phyloP scores from a whole-genome alignment of 2,113 vertebrate genomes.

The Nycticorax nycticorax region DNA sequence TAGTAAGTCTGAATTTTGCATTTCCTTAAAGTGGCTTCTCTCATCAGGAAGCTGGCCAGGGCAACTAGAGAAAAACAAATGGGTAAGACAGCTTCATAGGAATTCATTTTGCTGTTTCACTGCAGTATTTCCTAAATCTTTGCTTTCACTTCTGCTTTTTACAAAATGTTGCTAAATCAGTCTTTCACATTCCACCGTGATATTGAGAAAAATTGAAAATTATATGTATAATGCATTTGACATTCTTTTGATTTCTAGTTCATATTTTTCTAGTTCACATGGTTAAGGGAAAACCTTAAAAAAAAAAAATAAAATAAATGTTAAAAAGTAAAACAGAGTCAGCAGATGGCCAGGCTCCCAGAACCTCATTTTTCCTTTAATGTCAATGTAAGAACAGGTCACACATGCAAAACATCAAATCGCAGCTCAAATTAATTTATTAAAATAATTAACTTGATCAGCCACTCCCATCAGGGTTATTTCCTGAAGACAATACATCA shows the following conservation, averaged over 20 bases:
- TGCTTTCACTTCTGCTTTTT: not conserved
- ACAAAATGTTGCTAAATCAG: not conserved
- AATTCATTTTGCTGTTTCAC: not conserved
- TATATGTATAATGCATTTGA: not conserved
- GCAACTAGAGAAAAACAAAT: not conserved
- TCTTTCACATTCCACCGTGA: not conserved
- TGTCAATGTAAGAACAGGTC: not conserved
- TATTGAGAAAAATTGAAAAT: not conserved
- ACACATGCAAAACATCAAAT: not conserved
- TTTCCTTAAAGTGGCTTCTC: not conserved
- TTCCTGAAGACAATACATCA: not conserved
- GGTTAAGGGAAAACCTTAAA: not conserved
- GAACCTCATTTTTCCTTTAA: not conserved
- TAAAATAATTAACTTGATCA: not conserved
- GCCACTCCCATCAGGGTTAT: not conserved
- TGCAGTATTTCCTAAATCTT: not conserved
- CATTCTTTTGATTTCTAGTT: not conserved
- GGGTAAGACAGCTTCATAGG: not conserved
- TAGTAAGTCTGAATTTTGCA: not conserved
- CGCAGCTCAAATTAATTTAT: not conserved
- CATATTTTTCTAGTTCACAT: not conserved
- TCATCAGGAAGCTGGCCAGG: not conserved
- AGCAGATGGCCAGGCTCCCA: not conserved
- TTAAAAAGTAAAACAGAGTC: not conserved
- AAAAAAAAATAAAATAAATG: not conserved